Percentiles rank a stretch among this genome's conserved stretches.
phyloP scores from a whole-genome alignment of 2,113 vertebrate species.

The Bufo bufo region DNA sequence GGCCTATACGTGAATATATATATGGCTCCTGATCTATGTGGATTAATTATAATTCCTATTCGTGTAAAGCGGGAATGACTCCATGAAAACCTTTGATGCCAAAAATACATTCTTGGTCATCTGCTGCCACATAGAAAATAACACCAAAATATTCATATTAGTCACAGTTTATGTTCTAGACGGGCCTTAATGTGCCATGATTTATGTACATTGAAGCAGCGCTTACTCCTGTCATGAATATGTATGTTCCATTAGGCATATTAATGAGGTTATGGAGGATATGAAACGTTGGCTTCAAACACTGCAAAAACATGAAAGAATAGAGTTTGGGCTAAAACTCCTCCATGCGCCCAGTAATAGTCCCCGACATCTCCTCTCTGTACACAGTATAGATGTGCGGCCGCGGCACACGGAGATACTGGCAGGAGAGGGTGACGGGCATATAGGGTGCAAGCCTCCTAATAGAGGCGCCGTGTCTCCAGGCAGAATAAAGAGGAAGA shows the following conservation, averaged over 20 bases:
- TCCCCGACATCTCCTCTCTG: background rate
- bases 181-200: background rate
- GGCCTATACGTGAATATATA: background rate
- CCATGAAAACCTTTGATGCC: background rate
- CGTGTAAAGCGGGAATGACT: background rate
- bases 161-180: background rate
- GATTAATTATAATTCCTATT: background rate
- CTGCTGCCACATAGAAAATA: background rate
- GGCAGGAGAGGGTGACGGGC: background rate
- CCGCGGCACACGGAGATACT: background rate
- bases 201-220: background rate
- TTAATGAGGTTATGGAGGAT: background rate
- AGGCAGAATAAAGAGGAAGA: constrained; percentile 18
- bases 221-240: background rate
- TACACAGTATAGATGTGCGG: background rate
- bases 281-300: background rate
- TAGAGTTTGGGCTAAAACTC: background rate
- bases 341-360: background rate
- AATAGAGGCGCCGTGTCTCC: constrained; percentile 7
- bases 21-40: background rate
- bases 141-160: background rate
- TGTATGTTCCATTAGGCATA: background rate
- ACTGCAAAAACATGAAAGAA: background rate
- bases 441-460: background rate
- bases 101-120: background rate